Base-by-base conservation (phyloP, 2,113 vertebrate genomes). In the Hemichromis elongatus region DNA sequence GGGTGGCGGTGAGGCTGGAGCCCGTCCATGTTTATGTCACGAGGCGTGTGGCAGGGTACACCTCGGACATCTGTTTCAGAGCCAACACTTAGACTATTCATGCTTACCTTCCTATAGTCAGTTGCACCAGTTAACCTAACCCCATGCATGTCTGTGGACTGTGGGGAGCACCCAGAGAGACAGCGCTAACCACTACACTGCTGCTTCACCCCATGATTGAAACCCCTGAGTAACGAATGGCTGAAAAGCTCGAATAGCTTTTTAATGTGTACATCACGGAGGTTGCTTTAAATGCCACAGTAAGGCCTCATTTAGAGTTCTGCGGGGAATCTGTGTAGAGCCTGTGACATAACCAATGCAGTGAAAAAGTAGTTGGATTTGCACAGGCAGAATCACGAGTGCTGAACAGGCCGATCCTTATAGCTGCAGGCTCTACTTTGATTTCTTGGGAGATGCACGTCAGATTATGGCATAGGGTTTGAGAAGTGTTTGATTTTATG, bases 181-280 rank as follows among this genome's bases (percentile, higher is more conserved):
- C 18, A 0, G 30, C 0, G 10, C 59, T n/a, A 63, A 35, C 30
- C 30, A 2, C 10, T 18, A 63, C 59, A 37, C 18, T 6, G 6
- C 30, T 63, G 59, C 6, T 18, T 63, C 59, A 2, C 4, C 10
- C 18, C 59, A 37, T 63, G 59, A 63, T 37, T 63, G 30, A 63
- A 63, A 63, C 59, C 59, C 35, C 30, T 13, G n/a, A 37, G 30
- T 28, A 37, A 35, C n/a, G 30, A 3, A 63, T 35, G 33, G 7
- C 33, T 35, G 33, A 35, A 35, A 35, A 35, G 33, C 33, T 35
- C 6, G 30, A 33, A n/a, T 35, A 4, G 6, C 59, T 63, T 7
- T 35, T 63, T 35, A 63, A 35, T 35, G 59, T 63, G 59, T 4
- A 30, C 59, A 35, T 63, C 30, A 63, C 0, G 0, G 30, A 63